Conservation (phyloP, 2,888 invertebrate species). For the Prosapia bicincta region DNA sequence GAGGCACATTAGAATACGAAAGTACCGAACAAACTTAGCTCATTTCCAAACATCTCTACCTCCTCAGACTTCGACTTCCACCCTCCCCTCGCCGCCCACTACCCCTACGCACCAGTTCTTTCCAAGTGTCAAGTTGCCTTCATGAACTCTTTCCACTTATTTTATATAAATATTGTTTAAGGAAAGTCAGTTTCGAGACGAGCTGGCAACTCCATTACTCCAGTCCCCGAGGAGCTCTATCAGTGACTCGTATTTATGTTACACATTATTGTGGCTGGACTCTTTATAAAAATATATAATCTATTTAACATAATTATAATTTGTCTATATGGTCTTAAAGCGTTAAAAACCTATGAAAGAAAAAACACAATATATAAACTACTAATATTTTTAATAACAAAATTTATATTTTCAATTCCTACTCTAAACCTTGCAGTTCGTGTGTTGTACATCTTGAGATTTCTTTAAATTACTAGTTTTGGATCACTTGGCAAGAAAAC, state of each 20-base stretch:
- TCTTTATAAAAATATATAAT: no score
- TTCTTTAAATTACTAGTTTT: no score
- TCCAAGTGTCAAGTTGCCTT: not conserved
- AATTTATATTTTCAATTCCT: no score
- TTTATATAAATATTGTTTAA: not conserved
- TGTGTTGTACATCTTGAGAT: no score
- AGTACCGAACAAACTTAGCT: constrained; percentile 28
- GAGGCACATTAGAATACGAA: constrained; percentile 30
- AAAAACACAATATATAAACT: no score
- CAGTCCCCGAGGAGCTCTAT: not conserved
- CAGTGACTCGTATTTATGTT: not conserved
- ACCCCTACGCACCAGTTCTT: not conserved
- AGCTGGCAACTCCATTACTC: not conserved
- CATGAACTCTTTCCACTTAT: not conserved
- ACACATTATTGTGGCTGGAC: no score
- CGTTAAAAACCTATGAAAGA: no score
- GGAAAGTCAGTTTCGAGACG: not conserved
- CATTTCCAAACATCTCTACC: constrained; percentile 18
- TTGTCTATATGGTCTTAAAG: no score
- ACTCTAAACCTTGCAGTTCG: no score
- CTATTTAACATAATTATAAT: no score
- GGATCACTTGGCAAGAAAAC: no score
- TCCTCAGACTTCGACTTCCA: not conserved
- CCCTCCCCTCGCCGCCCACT: not conserved
- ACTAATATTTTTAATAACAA: no score